These are phyloP conservation scores for Drosophila takahashii DNA, from an alignment of 1,140 invertebrate genomes.

Conservation along the genomic window DNA sequence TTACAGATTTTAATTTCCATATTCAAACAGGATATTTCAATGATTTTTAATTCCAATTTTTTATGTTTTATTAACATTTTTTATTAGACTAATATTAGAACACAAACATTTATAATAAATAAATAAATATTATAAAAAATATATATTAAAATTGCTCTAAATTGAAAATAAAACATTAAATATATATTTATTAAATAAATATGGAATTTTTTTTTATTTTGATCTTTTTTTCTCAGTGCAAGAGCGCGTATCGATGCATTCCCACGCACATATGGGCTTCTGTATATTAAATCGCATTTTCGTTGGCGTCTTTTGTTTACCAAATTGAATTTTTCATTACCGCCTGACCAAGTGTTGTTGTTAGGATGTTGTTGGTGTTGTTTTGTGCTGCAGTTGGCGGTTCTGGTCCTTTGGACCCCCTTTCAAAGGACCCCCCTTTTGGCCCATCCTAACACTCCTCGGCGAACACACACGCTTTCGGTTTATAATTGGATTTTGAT, in stretches of 20 bases:
- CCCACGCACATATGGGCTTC: slow-evolving; percentile 25
- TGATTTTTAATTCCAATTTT: too few species aligned
- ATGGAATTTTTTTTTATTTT: too few species aligned
- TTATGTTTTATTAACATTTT: too few species aligned
- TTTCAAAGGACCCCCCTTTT: neutral
- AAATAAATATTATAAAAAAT: too few species aligned
- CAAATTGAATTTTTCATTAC: slow-evolving; percentile 63
- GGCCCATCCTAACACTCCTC: slow-evolving; percentile 3
- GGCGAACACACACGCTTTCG: slow-evolving; percentile 30
- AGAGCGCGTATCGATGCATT: slow-evolving; percentile 11
- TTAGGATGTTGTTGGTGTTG: slow-evolving; percentile 4
- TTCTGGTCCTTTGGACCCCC: slow-evolving; percentile 2
- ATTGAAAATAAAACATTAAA: too few species aligned
- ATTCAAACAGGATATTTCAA: too few species aligned
- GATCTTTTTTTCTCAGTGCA: neutral
- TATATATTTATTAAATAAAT: too few species aligned
- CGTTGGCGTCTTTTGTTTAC: slow-evolving; percentile 54
- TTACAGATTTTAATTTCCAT: too few species aligned
- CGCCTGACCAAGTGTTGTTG: slow-evolving; percentile 31
- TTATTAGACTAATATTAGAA: too few species aligned
- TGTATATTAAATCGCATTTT: slow-evolving; percentile 43
- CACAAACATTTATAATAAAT: too few species aligned
- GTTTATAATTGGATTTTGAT: slow-evolving; percentile 64
- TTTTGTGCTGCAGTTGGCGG: slow-evolving; percentile 12
- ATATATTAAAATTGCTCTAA: too few species aligned